These are phyloP conservation scores for Diabrotica undecimpunctata DNA, from an alignment of 1,140 invertebrate genomes.

Conservation along the genomic window DNA sequence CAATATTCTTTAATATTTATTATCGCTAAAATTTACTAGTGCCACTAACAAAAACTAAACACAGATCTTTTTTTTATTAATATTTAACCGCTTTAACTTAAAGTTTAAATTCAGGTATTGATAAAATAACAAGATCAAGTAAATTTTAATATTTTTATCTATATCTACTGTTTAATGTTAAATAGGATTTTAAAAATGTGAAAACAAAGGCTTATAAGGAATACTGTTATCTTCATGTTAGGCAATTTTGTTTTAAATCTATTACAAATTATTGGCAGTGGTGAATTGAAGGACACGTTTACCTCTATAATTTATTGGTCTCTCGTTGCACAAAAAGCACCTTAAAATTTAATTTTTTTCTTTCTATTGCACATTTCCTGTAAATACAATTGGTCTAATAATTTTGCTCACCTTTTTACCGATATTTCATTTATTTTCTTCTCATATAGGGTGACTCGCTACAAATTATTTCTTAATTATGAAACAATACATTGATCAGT, in stretches of 20 bases:
- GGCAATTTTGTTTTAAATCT: not conserved
- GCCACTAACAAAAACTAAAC: no score
- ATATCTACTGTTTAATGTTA: no score
- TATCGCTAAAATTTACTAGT: no score
- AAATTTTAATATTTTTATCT: no score
- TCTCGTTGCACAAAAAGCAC: conserved; percentile 18
- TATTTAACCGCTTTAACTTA: no score
- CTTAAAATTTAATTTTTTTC: not conserved
- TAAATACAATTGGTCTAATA: not conserved
- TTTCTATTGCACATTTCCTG: not conserved
- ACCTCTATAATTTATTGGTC: conserved; percentile 22
- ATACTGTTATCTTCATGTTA: conserved; percentile 1
- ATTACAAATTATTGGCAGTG: not conserved
- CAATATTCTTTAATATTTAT: no score
- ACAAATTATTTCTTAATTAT: no score
- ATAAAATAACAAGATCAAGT: no score
- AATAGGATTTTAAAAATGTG: not conserved
- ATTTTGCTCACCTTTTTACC: not conserved
- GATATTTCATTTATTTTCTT: not conserved
- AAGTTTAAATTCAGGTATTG: no score
- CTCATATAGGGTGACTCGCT: no score
- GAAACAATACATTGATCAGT: no score
- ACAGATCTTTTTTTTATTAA: no score
- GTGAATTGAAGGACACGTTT: conserved; percentile 13
- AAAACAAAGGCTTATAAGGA: not conserved